Percentiles rank a stretch among this genome's conserved stretches.
These are phyloP conservation scores for Geotrypetes seraphini DNA, from an alignment of 2,797 vertebrate species.

Conservation along the genomic window DNA sequence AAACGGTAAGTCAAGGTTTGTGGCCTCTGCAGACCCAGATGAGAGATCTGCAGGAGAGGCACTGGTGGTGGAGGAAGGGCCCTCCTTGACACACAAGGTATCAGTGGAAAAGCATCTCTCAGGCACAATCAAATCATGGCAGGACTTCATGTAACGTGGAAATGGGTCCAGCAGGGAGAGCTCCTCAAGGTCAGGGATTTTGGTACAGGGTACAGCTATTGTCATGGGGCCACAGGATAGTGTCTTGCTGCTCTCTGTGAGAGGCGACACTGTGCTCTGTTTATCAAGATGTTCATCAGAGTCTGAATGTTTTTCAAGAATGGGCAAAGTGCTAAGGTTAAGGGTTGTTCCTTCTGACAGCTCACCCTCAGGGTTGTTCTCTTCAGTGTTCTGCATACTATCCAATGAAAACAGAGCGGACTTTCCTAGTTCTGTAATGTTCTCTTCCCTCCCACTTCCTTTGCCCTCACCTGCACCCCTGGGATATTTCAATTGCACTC, in stretches of 20 bases:
- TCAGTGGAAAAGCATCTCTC: constrained; percentile 52
- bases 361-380: constrained; percentile 35
- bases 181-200: constrained; percentile 51
- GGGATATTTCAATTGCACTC: constrained; percentile 51
- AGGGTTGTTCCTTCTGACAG: constrained; percentile 26
- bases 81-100: constrained; percentile 17
- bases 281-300: constrained; percentile 28
- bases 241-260: background rate
- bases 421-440: constrained; percentile 20
- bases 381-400: constrained; percentile 33
- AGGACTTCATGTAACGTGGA: constrained; percentile 62
- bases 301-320: constrained; percentile 33
- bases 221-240: no score
- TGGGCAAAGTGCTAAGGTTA: constrained; percentile 22
- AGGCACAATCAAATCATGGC: constrained; percentile 51
- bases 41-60: constrained; percentile 26
- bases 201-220: no score
- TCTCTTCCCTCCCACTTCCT: constrained; percentile 29
- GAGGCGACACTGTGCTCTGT: constrained; percentile 1
- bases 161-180: constrained; percentile 58
- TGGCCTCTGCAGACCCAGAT: constrained; percentile 2
- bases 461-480: constrained; percentile 35
- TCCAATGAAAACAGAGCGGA: constrained; percentile 25
- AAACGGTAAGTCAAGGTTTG: constrained; percentile 12
- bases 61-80: background rate